Percentiles rank a stretch among this genome's conserved stretches.
Evolutionary conservation across 2,797 vertebrate species (phyloP).

Genomic region (Ptychadena robeensis): DNA sequence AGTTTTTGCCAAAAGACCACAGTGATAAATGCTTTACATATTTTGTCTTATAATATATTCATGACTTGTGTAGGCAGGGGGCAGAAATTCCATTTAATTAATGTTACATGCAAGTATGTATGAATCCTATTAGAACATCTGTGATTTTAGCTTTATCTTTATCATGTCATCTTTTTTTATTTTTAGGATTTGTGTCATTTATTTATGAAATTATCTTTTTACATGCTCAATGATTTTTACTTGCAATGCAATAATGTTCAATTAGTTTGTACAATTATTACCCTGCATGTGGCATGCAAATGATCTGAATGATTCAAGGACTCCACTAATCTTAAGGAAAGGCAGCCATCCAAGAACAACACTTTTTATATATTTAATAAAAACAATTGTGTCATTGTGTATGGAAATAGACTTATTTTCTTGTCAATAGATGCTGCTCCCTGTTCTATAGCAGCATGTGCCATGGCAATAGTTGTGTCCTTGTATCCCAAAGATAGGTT

Average conservation of each 20-base stretch:
- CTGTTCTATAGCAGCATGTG: neutral
- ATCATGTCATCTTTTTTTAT: too few species aligned
- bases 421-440: neutral
- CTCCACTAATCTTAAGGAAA: neutral
- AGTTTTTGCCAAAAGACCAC: too few species aligned
- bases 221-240: neutral
- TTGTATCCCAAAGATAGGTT: too few species aligned
- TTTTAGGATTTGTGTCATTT: neutral
- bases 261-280: neutral
- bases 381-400: neutral
- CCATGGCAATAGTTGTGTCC: too few species aligned
- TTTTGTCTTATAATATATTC: too few species aligned
- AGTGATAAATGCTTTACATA: too few species aligned
- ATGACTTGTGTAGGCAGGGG: too few species aligned
- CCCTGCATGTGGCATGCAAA: constrained; percentile 3
- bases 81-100: neutral
- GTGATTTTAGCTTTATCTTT: neutral
- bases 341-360: neutral
- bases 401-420: neutral
- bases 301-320: neutral
- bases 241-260: constrained; percentile 1
- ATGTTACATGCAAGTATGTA: neutral
- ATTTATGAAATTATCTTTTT: neutral
- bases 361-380: neutral
- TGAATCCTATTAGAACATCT: neutral